Evolutionary conservation across 2,113 vertebrate genomes (phyloP), one percentile per base, ranked within the genome.

Genomic region (Saguinus midas): DNA sequence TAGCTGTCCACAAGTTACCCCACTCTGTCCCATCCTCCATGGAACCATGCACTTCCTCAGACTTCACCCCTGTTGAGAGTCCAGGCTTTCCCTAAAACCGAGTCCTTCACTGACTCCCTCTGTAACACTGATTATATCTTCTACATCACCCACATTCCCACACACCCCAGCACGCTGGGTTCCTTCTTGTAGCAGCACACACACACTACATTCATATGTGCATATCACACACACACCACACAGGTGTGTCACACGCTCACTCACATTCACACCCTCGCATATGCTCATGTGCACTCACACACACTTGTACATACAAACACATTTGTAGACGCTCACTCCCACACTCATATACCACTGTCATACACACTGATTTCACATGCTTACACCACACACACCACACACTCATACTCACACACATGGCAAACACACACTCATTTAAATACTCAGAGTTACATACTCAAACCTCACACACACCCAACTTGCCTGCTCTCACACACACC

Each of bases 141-240:
- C 25, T n/a, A 55, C 81, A 20, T 55, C 11, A 1, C 37, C 32
- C 18, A 32, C 14, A 32, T 68, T 83, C 90, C 48, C 3, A 1
- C 1, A 7, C 0, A 52, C 21, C 9, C 6, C 35, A 72, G 29
- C 61, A 9, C 3, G 37, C n/a, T 3, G 0, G 13, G 10, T 23
- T 35, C 29, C 50, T 90, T 61, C 72, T 29, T 32, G 16, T 79
- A 43, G 57, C 25, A 40, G 61, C 64, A 80, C n/a, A 29, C 17
- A 20, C 35, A 37, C 18, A 32, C 16, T n/a, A 32, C 16, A 18
- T 35, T 68, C 32, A 35, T 16, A 68, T 35, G 29, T 68, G 66
- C 66, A 16, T 32, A 68, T 35, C 27, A 87, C 48, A 40, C 78
- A 48, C 17, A 16, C 14, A 25, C 43, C 61, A 64, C 61, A 32